Percentiles rank a stretch among this genome's conserved stretches.
Conservation (phyloP, 2,888 invertebrate genomes). For the Portevinia maculata region DNA sequence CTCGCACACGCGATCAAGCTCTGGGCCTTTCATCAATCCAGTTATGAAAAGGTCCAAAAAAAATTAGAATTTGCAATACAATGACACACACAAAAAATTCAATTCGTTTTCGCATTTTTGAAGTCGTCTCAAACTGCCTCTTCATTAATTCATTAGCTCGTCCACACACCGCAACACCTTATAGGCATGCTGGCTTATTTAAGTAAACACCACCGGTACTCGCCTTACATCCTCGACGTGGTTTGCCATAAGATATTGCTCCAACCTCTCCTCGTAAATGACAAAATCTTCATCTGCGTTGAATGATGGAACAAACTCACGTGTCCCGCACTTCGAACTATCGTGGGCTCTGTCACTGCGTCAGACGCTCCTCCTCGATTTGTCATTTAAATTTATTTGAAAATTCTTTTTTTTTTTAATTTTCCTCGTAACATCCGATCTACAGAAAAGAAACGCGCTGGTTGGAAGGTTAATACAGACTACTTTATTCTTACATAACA, state of each 20-base stretch:
- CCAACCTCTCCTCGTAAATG: slow-evolving; percentile 18
- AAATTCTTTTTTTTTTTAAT: too few relatives aligned
- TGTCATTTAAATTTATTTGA: too few relatives aligned
- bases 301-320: background rate
- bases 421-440: too few relatives aligned
- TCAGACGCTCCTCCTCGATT: too few relatives aligned
- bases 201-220: slow-evolving; percentile 12
- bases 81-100: slow-evolving; percentile 28
- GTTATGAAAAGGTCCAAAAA: slow-evolving; percentile 34
- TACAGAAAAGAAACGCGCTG: too few relatives aligned
- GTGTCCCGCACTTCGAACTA: background rate
- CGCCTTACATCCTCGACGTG: slow-evolving; percentile 2
- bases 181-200: slow-evolving; percentile 7
- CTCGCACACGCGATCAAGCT: slow-evolving; percentile 21
- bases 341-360: too few relatives aligned
- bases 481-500: too few relatives aligned
- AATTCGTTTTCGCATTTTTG: slow-evolving; percentile 4
- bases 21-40: slow-evolving; percentile 12
- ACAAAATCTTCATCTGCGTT: slow-evolving; percentile 7
- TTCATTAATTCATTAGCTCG: slow-evolving; percentile 15
- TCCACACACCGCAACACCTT: slow-evolving; percentile 15
- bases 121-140: slow-evolving; percentile 10
- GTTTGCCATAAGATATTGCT: slow-evolving; percentile 20
- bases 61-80: too few relatives aligned
- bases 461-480: too few relatives aligned